These are phyloP conservation scores for Papilio demoleus DNA, from an alignment of 2,888 invertebrate genomes.

Conservation along the genomic window DNA sequence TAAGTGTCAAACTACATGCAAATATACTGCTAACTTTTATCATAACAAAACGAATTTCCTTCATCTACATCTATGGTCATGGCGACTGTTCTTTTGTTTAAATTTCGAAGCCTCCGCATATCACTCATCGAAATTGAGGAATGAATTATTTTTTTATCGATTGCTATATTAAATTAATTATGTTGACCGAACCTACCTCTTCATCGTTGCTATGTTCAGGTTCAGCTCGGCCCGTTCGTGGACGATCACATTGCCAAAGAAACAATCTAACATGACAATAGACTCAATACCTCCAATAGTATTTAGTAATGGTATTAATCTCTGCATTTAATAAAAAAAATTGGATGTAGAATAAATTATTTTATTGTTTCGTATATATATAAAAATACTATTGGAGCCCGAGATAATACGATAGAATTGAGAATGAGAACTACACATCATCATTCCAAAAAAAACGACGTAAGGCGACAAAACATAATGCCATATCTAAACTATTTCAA, in stretches of 20 bases:
- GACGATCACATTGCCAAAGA: constrained; percentile 80
- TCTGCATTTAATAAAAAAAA: neutral
- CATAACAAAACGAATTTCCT: constrained; percentile 58
- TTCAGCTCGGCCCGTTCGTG: constrained; percentile 74
- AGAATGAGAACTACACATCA: constrained; percentile 43
- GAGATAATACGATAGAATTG: constrained; percentile 45
- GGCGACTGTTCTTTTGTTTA: constrained; percentile 76
- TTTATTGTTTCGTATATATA: too few relatives aligned
- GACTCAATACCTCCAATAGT: constrained; percentile 79
- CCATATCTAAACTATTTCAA: constrained; percentile 22
- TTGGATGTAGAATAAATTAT: neutral
- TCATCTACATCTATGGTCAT: constrained; percentile 79
- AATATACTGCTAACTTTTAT: constrained; percentile 71
- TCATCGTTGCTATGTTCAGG: constrained; percentile 74
- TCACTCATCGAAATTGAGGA: constrained; percentile 78
- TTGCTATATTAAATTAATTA: constrained; percentile 56
- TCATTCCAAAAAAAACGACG: constrained; percentile 41
- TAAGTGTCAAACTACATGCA: constrained; percentile 76
- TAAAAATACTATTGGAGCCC: constrained; percentile 77
- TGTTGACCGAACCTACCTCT: constrained; percentile 80
- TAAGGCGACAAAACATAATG: constrained; percentile 40
- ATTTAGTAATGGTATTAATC: constrained; percentile 55
- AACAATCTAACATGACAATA: constrained; percentile 84
- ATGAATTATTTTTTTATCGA: constrained; percentile 53
- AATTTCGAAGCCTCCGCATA: constrained; percentile 72